Evolutionary conservation across 2,888 invertebrate genomes (phyloP).

Genomic region (Rotaria macrura): DNA sequence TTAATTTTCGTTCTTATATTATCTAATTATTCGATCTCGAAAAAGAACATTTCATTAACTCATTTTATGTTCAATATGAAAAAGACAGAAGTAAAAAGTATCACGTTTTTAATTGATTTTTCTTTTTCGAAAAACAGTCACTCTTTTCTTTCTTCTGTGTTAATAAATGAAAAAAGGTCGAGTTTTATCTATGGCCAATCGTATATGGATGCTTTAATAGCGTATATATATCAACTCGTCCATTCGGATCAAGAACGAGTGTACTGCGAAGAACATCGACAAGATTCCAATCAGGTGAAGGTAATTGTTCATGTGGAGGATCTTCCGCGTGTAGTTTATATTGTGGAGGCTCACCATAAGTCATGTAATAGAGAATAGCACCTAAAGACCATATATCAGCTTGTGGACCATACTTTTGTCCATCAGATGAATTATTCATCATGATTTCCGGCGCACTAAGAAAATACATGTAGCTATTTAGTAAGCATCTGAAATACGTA

Average conservation of each 20-base stretch:
- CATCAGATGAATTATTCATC: background rate
- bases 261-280: background rate
- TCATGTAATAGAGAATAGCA: background rate
- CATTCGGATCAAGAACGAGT: background rate
- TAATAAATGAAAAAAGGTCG: background rate
- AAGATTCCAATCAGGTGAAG: background rate
- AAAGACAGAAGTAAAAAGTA: no score
- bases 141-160: no score
- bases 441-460: background rate
- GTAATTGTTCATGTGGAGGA: background rate
- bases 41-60: background rate
- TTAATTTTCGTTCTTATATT: constrained; percentile 26
- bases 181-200: background rate
- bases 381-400: background rate
- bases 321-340: background rate
- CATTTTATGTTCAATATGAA: background rate
- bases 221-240: background rate
- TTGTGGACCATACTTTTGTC: background rate
- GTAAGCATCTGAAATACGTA: background rate
- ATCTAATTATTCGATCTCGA: background rate
- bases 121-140: no score
- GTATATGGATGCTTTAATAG: background rate
- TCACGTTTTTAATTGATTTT: no score
- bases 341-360: background rate
- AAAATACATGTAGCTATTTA: background rate